Conservation (phyloP, 1,140 invertebrate species). For the Spodoptera litura region DNA sequence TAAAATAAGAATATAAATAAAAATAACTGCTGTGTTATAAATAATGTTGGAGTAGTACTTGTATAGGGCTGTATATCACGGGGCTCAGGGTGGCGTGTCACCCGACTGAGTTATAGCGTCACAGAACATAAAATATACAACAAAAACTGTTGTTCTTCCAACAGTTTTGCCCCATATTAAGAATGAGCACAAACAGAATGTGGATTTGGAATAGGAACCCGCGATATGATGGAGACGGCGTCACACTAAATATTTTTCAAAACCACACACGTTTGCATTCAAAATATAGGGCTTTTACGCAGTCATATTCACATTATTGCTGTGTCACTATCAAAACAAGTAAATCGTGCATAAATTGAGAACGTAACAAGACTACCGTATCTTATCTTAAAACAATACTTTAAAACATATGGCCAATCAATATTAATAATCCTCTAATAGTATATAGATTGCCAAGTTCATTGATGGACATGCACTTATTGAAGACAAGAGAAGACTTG, state of each 20-base stretch:
- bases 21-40: constrained; percentile 81
- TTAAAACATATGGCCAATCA: too few relatives aligned
- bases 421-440: too few relatives aligned
- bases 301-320: too few relatives aligned
- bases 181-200: constrained; percentile 83
- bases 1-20: constrained; percentile 82
- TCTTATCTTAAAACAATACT: too few relatives aligned
- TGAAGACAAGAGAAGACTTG: too few relatives aligned
- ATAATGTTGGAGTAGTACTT: constrained; percentile 68
- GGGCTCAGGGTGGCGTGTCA: constrained; percentile 76
- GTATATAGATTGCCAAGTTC: too few relatives aligned
- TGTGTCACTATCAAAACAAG: too few relatives aligned
- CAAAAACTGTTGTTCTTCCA: constrained; percentile 84
- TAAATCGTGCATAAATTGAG: too few relatives aligned
- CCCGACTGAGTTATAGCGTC: constrained; percentile 79
- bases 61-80: constrained; percentile 69
- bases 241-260: constrained; percentile 20
- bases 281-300: too few relatives aligned
- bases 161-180: constrained; percentile 85
- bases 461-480: too few relatives aligned
- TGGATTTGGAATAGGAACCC: constrained; percentile 72
- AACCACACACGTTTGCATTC: background rate
- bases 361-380: too few relatives aligned
- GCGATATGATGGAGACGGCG: constrained; percentile 60
- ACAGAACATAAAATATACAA: constrained; percentile 85